Base-by-base conservation (phyloP, 1,140 invertebrate genomes). In the Saccostrea glomerata region DNA sequence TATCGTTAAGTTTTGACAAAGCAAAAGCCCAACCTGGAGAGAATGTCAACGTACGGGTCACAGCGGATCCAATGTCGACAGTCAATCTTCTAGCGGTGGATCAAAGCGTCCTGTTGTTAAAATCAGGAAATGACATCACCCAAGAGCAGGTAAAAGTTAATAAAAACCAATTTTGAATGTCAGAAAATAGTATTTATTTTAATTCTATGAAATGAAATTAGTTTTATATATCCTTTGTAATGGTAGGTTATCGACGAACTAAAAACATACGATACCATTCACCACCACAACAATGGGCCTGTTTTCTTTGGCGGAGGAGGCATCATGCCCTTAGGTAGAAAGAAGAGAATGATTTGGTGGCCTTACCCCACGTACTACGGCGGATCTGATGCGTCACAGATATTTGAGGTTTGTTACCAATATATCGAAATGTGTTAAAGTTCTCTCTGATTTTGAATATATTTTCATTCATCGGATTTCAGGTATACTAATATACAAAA, bases 21-120 rank as follows among this genome's bases (percentile, higher is more conserved):
- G 88, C 92, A 9, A 89, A 97, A 95, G 96, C 96, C 0, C 96
- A 96, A 86, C 97, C 97, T 6, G 97, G 97, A 6, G 96, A 96
- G 58, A 96, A 96, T 56, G 96, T 98, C 5, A 96, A 97, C 90
- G 95, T 98, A 0, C 96, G 96, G 0, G 96, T 99, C 11, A 96
- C 96, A 56, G 96, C 98, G 0, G 97, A 97, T 92, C 97, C 98
- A 5, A 97, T 98, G 93, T 98, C 98, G 1, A 97, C 97, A 92
- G 96, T 99, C 88, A 97, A 97, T 84, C 93, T 99, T n/a, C 96
- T 98, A 92, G 97, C 97, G 4, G 96, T 99, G 15, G 98, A 99
- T 95, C 97, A 98, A 94, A 97, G 97, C 95, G 97, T 98, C 0
- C 93, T 97, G 1, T 93, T 97, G 0, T 94, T 99, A 6, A 97